A percentile compares a stretch with the other conserved stretches of the same genome.
Conservation (phyloP, 1,140 invertebrate genomes). For the Globodera rostochiensis region DNA sequence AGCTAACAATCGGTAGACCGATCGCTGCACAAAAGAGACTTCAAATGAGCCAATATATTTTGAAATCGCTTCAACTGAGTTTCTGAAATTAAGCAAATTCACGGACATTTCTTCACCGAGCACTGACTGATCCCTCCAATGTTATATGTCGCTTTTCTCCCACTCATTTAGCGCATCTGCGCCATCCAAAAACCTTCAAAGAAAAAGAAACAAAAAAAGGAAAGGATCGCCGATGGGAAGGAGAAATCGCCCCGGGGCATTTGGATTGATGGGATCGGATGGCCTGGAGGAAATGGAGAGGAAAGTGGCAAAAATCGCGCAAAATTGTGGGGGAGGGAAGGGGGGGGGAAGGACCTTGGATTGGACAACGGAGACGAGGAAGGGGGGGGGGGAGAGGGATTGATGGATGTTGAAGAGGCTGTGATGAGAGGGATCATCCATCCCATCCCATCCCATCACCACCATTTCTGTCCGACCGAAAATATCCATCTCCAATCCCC, state of each 20-base stretch:
- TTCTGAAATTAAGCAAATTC: too few species aligned
- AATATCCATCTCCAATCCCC: not conserved
- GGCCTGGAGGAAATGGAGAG: not conserved
- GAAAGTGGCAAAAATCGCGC: not conserved
- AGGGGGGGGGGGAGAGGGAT: not conserved
- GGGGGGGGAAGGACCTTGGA: too few species aligned
- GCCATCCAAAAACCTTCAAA: not conserved
- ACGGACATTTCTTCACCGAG: too few species aligned
- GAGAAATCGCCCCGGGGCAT: not conserved
- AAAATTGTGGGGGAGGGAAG: not conserved
- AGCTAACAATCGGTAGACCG: too few species aligned
- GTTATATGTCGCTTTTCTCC: not conserved
- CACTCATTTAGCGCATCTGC: not conserved
- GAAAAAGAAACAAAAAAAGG: slow-evolving; percentile 1
- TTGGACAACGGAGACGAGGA: not conserved
- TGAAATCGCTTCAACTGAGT: too few species aligned
- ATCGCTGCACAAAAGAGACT: too few species aligned
- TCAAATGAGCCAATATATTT: too few species aligned
- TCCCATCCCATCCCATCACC: not conserved
- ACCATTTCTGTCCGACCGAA: not conserved
- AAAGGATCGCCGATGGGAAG: not conserved
- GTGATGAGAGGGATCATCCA: not conserved
- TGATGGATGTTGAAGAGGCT: not conserved
- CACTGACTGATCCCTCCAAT: not conserved
- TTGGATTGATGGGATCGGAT: not conserved